Percentiles rank a stretch among this genome's conserved stretches.
These are phyloP conservation scores for Avahi laniger DNA, from an alignment of 2,797 vertebrate species.

Conservation along the genomic window DNA sequence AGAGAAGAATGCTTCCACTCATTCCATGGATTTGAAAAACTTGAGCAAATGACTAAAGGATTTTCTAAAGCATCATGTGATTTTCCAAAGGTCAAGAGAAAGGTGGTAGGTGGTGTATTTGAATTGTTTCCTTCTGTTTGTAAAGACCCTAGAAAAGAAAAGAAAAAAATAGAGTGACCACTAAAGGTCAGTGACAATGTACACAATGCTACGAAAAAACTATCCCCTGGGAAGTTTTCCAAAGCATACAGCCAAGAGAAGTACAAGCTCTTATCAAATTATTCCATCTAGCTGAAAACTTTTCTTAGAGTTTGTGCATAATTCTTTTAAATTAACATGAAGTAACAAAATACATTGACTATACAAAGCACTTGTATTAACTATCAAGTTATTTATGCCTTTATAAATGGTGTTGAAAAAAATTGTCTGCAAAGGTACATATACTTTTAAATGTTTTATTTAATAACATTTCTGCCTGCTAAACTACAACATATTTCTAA, in stretches of 20 bases:
- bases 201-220: neutral
- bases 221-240: neutral
- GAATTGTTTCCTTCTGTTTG: neutral
- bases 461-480: neutral
- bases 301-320: neutral
- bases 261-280: neutral
- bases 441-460: slow-evolving; percentile 27
- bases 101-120: neutral
- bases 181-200: neutral
- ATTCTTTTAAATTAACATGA: slow-evolving; percentile 25
- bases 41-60: neutral
- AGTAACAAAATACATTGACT: neutral
- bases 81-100: neutral
- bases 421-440: neutral
- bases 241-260: neutral
- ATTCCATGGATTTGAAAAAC: neutral
- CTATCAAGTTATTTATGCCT: neutral
- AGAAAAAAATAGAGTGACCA: neutral
- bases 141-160: neutral
- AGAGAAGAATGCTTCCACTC: neutral
- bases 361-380: neutral
- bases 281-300: neutral
- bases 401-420: slow-evolving; percentile 16
- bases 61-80: neutral
- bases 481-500: slow-evolving; percentile 38